Evolutionary conservation across 2,113 vertebrate genomes (phyloP), one percentile per base, ranked within the genome.

Genomic region (Picathartes gymnocephalus): DNA sequence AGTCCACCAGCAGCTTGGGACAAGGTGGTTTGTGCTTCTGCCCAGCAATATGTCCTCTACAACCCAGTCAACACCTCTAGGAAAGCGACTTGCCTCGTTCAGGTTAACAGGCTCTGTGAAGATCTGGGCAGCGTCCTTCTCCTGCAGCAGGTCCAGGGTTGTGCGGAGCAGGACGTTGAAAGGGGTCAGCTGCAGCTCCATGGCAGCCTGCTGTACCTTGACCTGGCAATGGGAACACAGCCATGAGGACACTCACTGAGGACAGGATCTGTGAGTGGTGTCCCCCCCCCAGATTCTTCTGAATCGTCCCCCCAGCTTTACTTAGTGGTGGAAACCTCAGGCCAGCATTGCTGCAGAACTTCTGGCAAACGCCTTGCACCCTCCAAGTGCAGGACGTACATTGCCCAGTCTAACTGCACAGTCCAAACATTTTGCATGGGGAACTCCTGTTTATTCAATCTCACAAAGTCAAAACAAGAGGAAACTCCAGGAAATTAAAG

Each of bases 181-280:
- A 2, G 99, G 99, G 74, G 98, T 99, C 86, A 99, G 97, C 95
- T 99, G 98, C 72, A 99, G 96, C 97, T 99, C 99, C 98, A 99
- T 97, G 56, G 98, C 98, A n/a, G 99, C 98, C 96, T 99, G 99
- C 73, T 99, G 99, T 78, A 99, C 95, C 94, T 98, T 99, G 60
- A 99, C 98, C 99, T 99, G 92, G 51, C 50, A 80, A 85, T 1
- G 40, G 81, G 53, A 62, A 60, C 81, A 81, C 47, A 56, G 40
- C 13, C 2, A 25, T 10, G 37, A 79, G 61, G 35, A 40, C 51
- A 65, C 62, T 53, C 45, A 54, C 4, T 2, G 3, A 86, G 44
- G 25, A 28, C 70, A 82, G 66, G 31, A 17, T 6, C 51, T 1
- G 25, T 1, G 28, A 28, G 39, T 3, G 33, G 20, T 16, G 30